phyloP scores from a whole-genome alignment of 2,797 vertebrate species.

The Anas capensis region DNA sequence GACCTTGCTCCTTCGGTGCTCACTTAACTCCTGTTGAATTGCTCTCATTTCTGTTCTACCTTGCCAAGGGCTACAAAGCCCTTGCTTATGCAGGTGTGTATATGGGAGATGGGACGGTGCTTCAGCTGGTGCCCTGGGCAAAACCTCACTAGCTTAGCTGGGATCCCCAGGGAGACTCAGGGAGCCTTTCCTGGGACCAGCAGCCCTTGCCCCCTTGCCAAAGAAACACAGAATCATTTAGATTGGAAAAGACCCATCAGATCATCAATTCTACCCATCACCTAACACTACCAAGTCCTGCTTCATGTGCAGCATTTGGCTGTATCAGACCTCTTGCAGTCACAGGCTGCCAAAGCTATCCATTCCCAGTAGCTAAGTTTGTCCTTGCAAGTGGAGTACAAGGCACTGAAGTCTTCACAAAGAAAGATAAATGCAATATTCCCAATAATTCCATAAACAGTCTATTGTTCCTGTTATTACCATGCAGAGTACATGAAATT shows the following conservation, averaged over 20 bases:
- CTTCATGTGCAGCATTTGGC: accelerated
- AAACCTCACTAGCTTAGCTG: neutral
- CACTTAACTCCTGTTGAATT: neutral
- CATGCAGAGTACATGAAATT: neutral
- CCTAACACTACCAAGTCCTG: neutral
- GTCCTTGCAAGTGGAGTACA: neutral
- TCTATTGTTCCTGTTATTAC: neutral
- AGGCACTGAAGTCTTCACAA: neutral
- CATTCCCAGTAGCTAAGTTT: neutral
- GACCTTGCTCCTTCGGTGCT: accelerated
- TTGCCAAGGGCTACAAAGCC: neutral
- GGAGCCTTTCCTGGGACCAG: neutral
- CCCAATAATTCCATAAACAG: neutral
- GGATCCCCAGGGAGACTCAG: neutral
- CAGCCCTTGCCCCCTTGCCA: neutral
- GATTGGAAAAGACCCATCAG: neutral
- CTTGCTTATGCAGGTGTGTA: neutral
- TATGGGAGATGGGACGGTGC: neutral
- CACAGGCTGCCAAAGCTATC: neutral
- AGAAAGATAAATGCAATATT: neutral
- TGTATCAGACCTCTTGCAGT: neutral
- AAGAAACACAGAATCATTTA: neutral
- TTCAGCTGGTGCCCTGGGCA: neutral
- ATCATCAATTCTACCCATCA: neutral
- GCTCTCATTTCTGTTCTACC: neutral